phyloP scores from a whole-genome alignment of 2,888 invertebrate species.

The Andrena bucephala region DNA sequence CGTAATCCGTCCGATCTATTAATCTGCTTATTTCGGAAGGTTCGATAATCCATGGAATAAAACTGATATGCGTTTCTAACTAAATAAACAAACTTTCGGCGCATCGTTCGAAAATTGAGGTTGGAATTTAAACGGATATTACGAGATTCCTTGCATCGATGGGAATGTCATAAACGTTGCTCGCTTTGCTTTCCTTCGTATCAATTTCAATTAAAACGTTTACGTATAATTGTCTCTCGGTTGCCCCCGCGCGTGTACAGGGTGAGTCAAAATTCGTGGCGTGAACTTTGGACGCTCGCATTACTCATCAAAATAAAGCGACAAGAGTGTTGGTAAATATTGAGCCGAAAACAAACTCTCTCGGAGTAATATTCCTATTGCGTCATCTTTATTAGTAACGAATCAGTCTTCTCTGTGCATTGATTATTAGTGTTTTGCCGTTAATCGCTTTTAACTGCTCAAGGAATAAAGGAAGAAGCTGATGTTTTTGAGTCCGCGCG shows the following conservation, averaged over 20 bases:
- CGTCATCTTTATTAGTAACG: background rate
- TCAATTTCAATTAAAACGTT: conserved; percentile 2
- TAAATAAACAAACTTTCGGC: background rate
- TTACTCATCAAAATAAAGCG: background rate
- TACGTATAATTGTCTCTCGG: conserved; percentile 6
- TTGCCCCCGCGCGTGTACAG: background rate
- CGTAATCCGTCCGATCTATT: background rate
- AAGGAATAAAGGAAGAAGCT: background rate
- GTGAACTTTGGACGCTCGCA: conserved; percentile 2
- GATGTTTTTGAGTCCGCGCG: background rate
- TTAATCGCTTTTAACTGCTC: background rate
- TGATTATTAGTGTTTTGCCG: background rate
- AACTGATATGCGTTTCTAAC: background rate
- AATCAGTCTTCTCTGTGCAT: background rate
- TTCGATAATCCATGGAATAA: background rate
- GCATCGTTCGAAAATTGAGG: too few species aligned
- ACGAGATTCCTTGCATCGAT: background rate
- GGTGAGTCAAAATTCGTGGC: background rate
- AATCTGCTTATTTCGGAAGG: background rate
- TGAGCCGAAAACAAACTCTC: background rate
- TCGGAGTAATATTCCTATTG: background rate
- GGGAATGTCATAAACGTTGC: background rate
- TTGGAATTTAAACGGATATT: background rate
- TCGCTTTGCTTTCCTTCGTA: background rate
- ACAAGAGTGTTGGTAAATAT: background rate